Conservation (phyloP, 2,113 vertebrate species). For the Suricata suricatta region DNA sequence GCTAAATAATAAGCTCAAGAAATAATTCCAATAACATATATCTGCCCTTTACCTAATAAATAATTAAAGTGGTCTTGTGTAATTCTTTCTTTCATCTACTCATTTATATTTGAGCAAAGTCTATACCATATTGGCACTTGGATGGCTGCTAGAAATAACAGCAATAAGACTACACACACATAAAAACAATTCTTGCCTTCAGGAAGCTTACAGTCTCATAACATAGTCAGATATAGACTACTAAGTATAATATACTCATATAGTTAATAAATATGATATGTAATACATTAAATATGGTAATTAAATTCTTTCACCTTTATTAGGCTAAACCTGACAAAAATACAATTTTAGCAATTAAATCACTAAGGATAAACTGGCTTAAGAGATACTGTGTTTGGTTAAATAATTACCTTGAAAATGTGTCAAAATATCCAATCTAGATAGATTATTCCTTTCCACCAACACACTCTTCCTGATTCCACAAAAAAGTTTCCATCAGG, state of each 20-base stretch:
- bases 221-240: neutral
- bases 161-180: neutral
- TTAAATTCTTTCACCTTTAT: neutral
- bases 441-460: neutral
- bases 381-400: neutral
- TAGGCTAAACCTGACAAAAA: neutral
- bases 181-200: neutral
- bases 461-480: neutral
- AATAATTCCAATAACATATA: neutral
- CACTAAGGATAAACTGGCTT: neutral
- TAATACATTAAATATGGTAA: neutral
- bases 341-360: neutral
- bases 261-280: neutral
- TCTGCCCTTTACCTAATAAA: neutral
- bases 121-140: neutral
- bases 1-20: neutral
- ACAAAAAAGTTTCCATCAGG: neutral
- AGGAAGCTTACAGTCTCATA: neutral
- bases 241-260: neutral
- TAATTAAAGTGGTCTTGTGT: neutral
- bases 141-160: neutral
- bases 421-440: neutral
- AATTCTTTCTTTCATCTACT: neutral
- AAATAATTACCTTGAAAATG: constrained; percentile 13
- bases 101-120: neutral